phyloP scores from a whole-genome alignment of 2,888 invertebrate genomes.

The Cancer borealis region DNA sequence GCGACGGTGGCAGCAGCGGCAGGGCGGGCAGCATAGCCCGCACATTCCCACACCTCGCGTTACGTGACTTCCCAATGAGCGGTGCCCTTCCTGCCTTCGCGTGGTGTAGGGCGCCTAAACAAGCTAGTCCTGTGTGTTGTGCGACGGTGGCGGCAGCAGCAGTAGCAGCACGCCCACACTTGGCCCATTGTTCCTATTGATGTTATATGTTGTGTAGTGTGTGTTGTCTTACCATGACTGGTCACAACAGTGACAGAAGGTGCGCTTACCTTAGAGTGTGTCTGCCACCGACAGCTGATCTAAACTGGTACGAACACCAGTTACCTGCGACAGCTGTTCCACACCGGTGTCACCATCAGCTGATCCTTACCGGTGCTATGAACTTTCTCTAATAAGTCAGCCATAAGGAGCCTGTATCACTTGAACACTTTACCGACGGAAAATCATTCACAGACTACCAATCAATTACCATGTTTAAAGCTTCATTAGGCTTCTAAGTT shows the following conservation, averaged over 20 bases:
- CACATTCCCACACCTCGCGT: constrained; percentile 74
- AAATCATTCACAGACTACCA: neutral
- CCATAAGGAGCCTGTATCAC: constrained; percentile 41
- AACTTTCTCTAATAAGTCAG: neutral
- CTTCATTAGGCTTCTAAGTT: constrained; percentile 1
- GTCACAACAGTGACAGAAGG: constrained; percentile 67
- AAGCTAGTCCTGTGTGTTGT: constrained; percentile 75
- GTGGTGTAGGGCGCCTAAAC: constrained; percentile 66
- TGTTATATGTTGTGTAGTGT: constrained; percentile 77
- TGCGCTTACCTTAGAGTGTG: constrained; percentile 46
- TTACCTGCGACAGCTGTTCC: neutral
- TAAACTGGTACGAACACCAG: constrained; percentile 30
- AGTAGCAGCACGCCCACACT: constrained; percentile 74
- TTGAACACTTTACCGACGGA: neutral
- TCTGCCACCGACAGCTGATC: constrained; percentile 61
- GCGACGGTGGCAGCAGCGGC: constrained; percentile 59
- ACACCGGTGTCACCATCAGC: constrained; percentile 50
- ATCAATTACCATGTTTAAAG: constrained; percentile 23
- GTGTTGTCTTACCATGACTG: constrained; percentile 73
- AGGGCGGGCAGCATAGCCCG: constrained; percentile 69
- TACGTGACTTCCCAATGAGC: constrained; percentile 72
- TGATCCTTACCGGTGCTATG: constrained; percentile 49
- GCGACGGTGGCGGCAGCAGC: constrained; percentile 72
- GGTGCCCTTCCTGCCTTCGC: constrained; percentile 57
- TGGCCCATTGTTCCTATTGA: constrained; percentile 77